These are phyloP conservation scores for Drosophila seclusa DNA, from an alignment of 2,888 invertebrate genomes.

Conservation along the genomic window DNA sequence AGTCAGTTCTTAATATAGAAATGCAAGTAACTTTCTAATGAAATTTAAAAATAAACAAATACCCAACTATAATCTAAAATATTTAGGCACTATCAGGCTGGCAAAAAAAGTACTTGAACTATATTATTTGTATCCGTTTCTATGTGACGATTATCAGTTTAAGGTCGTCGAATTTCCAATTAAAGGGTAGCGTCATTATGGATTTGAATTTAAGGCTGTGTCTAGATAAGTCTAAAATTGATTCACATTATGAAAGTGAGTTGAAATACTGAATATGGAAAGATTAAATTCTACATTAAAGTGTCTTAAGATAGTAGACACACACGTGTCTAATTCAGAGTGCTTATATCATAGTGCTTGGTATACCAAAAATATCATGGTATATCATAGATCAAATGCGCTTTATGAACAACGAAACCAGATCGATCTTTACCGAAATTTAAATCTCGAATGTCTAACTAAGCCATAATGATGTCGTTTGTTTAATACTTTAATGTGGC, in stretches of 20 bases:
- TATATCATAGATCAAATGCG: not conserved
- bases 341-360: not conserved
- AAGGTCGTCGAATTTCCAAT: not conserved
- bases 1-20: constrained; percentile 45
- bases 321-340: not conserved
- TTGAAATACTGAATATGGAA: not conserved
- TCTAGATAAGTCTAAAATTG: not conserved
- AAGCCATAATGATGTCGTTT: constrained; percentile 46
- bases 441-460: constrained; percentile 41
- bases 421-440: constrained; percentile 30
- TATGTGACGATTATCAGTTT: constrained; percentile 21
- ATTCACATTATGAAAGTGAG: not conserved
- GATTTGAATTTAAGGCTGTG: constrained; percentile 1
- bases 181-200: constrained; percentile 24
- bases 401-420: not conserved
- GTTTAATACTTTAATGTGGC: constrained; percentile 53
- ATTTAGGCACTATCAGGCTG: constrained; percentile 30
- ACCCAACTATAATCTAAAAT: constrained; percentile 36
- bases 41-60: constrained; percentile 38
- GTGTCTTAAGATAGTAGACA: constrained; percentile 1
- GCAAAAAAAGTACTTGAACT: constrained; percentile 20
- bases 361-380: not conserved
- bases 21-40: constrained; percentile 7
- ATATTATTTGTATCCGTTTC: constrained; percentile 21
- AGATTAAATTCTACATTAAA: not conserved